Base-by-base conservation (phyloP, 2,888 invertebrate genomes). In the Pseudeuparius sepicola region DNA sequence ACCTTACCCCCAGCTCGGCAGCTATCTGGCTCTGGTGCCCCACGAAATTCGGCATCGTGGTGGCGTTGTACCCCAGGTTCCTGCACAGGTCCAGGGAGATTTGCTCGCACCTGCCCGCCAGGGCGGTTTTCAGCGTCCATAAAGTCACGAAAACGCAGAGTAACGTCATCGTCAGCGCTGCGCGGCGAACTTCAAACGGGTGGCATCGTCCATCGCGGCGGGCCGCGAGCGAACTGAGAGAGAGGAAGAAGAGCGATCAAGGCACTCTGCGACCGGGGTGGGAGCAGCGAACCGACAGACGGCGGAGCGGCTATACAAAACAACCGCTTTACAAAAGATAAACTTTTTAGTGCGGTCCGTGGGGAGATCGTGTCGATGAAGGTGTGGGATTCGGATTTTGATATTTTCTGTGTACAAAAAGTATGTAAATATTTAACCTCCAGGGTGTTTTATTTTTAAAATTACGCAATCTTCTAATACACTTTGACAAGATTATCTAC, bases 21-120 rank as follows among this genome's bases (percentile, higher is more conserved):
- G 84, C 81, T 50, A 78, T 71, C 63, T 88, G 88, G 56, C 78
- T 78, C 41, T 70, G 69, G 58, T 89, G 85, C 2, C 83, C 84
- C 62, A 87, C 74, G 41, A 84, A 71, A 66, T 89, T 89, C 31
- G 89, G 89, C 82, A 88, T 80, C 17, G 75, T 73, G 14, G 89
- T 89, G 65, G 79, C 75, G 64, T 88, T 88, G 66, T 89, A 89
- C 48, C 83, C 78, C 57, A 89, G 67, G 51, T 83, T 82, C 58
- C 78, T 75, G 59, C 89, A 89, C 62, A 83, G 69, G 26, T 83
- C 77, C 39, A 85, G 77, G 35, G 69, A 71, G 55, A 89, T 86
- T 53, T 75, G 70, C 64, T 88, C 83, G 62, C 89, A 89, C 40
- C 40, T 36, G 30, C 40, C 39, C 4, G 35, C 30, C 17, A 9